Evolutionary conservation across 1,140 invertebrate genomes (phyloP), one percentile per base, ranked within the genome.

Genomic region (Samia ricini): DNA sequence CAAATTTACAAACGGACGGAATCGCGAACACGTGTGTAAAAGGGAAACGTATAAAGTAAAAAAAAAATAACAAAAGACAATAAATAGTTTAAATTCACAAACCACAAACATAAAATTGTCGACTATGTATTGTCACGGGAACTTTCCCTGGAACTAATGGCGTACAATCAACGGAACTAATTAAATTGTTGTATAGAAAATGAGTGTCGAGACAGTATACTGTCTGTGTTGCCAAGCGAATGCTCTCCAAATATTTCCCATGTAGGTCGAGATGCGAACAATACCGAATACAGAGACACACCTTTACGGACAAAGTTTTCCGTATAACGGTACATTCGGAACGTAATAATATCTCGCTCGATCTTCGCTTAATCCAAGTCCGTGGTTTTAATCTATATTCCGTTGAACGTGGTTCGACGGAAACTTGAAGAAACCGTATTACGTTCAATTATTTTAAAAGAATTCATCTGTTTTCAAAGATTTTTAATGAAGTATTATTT

Each of bases 81-180:
- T 4, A n/a, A 56, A 56, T 21, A 21, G 20, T 24, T 23, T 50
- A 20, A 36, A 56, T 59, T 65, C 21, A 56, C 7, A 49, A 64
- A 65, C 64, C 1, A 63, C 54, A 66, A 64, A 69, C 48, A 21
- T 71, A 71, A 72, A 60, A 67, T 72, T 70, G 72, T 69, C 64
- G 73, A 69, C 61, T 59, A n/a, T 49, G 69, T 52, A 56, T 60
- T 61, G 71, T 74, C 68, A 69, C 69, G 72, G 58, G 61, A 64
- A 81, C 83, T 85, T 85, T 85, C 83, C 82, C 83, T 76, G 75
- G 64, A 70, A 76, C 83, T 76, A 83, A 85, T 83, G 60, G 69
- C 64, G 54, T 23, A 79, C 79, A 82, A 77, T 77, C 61, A 72
- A 73, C 72, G 72, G 64, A 68, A 73, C 79, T 82, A 82, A 83